Evolutionary conservation across 2,113 vertebrate species (phyloP), one percentile per base, ranked within the genome.

Genomic region (Fregetta grallaria): DNA sequence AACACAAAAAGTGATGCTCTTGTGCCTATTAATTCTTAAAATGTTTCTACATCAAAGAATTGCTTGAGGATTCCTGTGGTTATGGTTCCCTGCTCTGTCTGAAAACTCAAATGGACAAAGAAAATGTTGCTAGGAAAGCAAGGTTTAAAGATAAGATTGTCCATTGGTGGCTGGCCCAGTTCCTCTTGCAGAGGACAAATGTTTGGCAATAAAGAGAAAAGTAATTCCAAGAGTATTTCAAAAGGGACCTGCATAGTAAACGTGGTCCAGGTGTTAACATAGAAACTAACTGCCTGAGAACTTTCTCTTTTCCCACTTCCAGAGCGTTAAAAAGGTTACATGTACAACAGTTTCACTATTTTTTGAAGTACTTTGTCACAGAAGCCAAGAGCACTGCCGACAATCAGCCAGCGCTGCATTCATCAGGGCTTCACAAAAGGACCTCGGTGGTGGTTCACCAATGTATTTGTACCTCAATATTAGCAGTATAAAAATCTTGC

Each of bases 361-460:
- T 85, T 67, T 55, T 36, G 5, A 92, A 78, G 23, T 36, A 40
- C 15, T 78, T 63, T 85, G 27, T 16, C 62, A 55, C 42, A 88
- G 49, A 79, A 68, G 8, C 10, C 44, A 61, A 72, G 76, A 68
- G 27, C 21, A 55, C 50, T n/a, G 42, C 52, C 9, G 1, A 63
- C 6, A 2, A 67, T 27, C 38, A 81, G 11, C 22, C n/a, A 32
- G 42, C 1, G 3, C 15, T 38, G 15, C 44, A 75, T 15, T 47
- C 3, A 3, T 73, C 20, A 23, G 13, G 25, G 13, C 11, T 82
- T 78, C 36, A 16, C 52, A 62, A 17, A 52, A 47, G 36, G 12
- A 86, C 34, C 12, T 67, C 0, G 0, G 21, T 12, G 27, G 18
- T 49, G n/a, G 26, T 9, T 75, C 59, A 45, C 8, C 40, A 59